phyloP scores from a whole-genome alignment of 2,888 invertebrate species.

The Tinea semifulvella region DNA sequence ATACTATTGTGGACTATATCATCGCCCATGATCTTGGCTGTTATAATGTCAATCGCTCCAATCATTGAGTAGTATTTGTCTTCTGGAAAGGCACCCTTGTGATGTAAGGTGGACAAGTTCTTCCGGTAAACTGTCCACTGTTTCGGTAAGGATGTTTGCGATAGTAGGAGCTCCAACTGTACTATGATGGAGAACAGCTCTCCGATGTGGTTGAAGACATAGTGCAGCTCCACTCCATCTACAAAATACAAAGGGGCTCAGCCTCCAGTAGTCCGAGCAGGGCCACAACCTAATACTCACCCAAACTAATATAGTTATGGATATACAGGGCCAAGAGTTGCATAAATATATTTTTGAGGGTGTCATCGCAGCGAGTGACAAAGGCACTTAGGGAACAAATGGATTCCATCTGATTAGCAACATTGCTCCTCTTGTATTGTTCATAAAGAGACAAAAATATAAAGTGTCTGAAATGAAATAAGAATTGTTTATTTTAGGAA shows the following conservation, averaged over 20 bases:
- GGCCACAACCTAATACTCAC: too few relatives aligned
- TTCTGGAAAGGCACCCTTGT: constrained; percentile 67
- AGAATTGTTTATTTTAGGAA: neutral
- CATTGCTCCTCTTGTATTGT: constrained; percentile 61
- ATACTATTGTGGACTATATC: constrained; percentile 72
- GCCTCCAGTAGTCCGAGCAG: too few relatives aligned
- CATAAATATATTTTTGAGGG: constrained; percentile 74
- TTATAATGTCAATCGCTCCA: constrained; percentile 75
- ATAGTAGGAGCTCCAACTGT: constrained; percentile 70
- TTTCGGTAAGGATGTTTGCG: constrained; percentile 37
- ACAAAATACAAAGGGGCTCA: too few relatives aligned
- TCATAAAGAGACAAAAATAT: constrained; percentile 72
- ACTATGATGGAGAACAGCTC: constrained; percentile 72
- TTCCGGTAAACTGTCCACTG: constrained; percentile 84
- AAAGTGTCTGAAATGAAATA: constrained; percentile 47
- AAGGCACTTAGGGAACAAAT: constrained; percentile 74
- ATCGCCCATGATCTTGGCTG: constrained; percentile 72
- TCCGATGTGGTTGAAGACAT: constrained; percentile 66
- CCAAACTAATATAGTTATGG: constrained; percentile 51
- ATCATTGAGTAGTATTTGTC: constrained; percentile 74
- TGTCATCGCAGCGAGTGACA: constrained; percentile 74
- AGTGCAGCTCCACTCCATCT: constrained; percentile 58
- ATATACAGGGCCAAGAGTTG: constrained; percentile 78
- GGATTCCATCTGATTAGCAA: constrained; percentile 65
- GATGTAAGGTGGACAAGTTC: constrained; percentile 73